Conservation (phyloP, 2,888 invertebrate genomes). For the Zygogramma bicolorata region DNA sequence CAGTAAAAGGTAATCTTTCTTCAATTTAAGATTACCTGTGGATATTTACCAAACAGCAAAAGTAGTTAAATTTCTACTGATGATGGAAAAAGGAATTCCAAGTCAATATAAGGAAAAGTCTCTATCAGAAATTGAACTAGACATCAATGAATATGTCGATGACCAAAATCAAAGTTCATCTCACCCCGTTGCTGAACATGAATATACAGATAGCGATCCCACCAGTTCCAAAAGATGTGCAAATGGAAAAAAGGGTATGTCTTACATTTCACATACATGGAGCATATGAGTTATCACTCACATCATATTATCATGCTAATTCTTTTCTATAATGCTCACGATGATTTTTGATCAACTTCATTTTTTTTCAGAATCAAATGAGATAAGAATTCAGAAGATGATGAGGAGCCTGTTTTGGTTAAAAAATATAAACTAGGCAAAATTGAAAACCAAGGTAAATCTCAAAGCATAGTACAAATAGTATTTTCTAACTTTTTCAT, state of each 20-base stretch:
- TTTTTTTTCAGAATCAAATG: background rate
- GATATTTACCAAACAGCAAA: slow-evolving; percentile 51
- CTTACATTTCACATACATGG: background rate
- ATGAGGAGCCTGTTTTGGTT: background rate
- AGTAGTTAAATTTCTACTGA: slow-evolving; percentile 46
- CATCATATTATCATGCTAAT: background rate
- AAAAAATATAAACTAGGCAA: background rate
- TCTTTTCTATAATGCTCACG: background rate
- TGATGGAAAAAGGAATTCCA: slow-evolving; percentile 49
- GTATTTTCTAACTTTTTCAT: background rate
- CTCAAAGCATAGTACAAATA: background rate
- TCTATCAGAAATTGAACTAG: slow-evolving; percentile 28
- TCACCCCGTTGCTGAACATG: background rate
- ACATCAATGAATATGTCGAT: slow-evolving; percentile 11
- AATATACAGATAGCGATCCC: background rate
- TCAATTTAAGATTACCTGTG: too few relatives aligned
- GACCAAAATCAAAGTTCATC: background rate
- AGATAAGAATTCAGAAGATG: background rate
- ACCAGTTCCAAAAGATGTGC: background rate
- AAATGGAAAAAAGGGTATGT: background rate
- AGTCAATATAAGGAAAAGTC: slow-evolving; percentile 39
- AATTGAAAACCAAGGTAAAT: background rate
- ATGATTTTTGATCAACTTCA: background rate
- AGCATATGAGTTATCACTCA: background rate
- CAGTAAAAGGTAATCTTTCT: too few relatives aligned